Evolutionary conservation across 2,888 invertebrate genomes (phyloP), one percentile per base, ranked within the genome.

Genomic region (Platycheirus rosarum): DNA sequence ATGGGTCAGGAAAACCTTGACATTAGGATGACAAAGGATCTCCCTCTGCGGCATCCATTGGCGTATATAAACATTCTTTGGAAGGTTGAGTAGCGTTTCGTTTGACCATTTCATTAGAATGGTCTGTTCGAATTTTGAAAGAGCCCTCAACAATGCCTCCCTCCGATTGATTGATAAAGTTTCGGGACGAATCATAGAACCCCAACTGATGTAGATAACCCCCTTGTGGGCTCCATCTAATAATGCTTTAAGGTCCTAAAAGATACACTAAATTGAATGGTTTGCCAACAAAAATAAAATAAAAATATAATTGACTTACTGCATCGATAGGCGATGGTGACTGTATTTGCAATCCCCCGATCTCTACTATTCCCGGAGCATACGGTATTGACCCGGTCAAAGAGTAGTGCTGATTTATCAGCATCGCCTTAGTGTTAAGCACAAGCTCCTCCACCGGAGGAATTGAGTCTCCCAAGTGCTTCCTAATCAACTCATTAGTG

Each of bases 31-130:
- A 93, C 95, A 93, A 48, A 95, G 89, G 71, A 95, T 91, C 86
- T 94, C 94, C 68, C 92, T 92, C 86, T 95, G 95, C 0, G 95
- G 94, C 88, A 94, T 89, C 95, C 95, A 95, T 66, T 93, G 92
- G 65, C 90, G 91, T 7, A 93, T 87, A 87, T 93, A 90, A 1
- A 95, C 91, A 87, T 95, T 95, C 2, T 89, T 87, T 0, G 94
- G 92, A 77, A 92, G 90, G 57, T 90, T 91, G 1, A 91, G 90
- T 86, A 93, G 87, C 0, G 91, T 89, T 5, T 93, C 92, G 85
- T 91, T 92, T 85, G 93, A 93, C 91, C 92, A 93, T 90, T 94
- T 94, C 94, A 94, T 94, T 14, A 95, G 86, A 40, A 95, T 93
- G 48, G 91, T 92, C 11, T 87, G 85, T 0, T 85, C 76, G 29